phyloP scores from a whole-genome alignment of 2,113 vertebrate species.

The Eira barbara region DNA sequence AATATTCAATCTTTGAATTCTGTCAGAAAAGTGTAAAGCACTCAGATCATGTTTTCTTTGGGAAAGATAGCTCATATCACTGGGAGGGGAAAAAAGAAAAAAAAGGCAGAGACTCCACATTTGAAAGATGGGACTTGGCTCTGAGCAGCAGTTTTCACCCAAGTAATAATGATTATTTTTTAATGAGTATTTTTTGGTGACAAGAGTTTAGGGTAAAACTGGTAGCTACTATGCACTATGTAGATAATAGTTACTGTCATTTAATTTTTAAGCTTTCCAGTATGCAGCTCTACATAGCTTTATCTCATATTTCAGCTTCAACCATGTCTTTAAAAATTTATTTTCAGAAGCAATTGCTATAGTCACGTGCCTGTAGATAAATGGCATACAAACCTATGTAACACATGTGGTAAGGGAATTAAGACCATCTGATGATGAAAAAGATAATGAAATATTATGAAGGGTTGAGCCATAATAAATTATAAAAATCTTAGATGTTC shows the following conservation, averaged over 20 bases:
- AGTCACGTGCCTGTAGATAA: background rate
- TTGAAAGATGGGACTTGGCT: conserved; percentile 23
- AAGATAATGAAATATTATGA: background rate
- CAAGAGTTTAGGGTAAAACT: background rate
- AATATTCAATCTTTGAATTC: conserved; percentile 31
- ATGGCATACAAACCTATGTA: background rate
- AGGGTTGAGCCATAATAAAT: background rate
- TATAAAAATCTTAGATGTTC: background rate
- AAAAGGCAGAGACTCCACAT: background rate
- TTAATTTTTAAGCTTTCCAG: background rate
- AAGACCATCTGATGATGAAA: background rate
- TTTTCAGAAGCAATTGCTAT: background rate
- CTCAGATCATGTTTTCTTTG: conserved; percentile 42
- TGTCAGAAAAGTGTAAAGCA: background rate
- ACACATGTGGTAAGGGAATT: background rate
- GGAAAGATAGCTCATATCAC: background rate
- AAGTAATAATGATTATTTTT: conserved; percentile 60
- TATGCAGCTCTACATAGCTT: background rate
- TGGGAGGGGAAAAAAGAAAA: background rate
- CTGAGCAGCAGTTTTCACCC: conserved; percentile 31
- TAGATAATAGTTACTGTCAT: background rate
- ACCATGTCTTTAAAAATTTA: background rate
- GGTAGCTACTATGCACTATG: background rate
- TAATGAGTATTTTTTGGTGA: conserved; percentile 52
- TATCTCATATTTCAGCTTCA: background rate